Evolutionary conservation across 2,888 invertebrate species (phyloP), one percentile per base, ranked within the genome.

Genomic region (Lasioglossum marginatum): DNA sequence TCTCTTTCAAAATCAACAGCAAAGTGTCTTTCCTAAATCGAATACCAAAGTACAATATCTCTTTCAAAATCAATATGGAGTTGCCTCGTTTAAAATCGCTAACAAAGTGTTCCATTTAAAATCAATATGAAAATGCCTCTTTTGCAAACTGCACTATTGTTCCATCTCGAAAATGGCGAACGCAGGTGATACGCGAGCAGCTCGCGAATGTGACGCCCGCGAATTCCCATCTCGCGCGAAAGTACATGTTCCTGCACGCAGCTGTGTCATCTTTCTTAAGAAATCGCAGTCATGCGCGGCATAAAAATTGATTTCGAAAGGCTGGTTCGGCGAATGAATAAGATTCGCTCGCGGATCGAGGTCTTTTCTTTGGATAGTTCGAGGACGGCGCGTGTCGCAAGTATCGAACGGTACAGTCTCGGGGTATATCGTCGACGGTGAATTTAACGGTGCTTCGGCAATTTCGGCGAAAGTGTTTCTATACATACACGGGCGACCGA

Each of bases 361-460:
- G 66, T 66, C 66, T 66, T 19, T 66, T 66, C 66, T 66, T 66
- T 8, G 4, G 63, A 66, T 16, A 31, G 34, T 31, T 31, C 63
- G 63, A 16, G 63, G 63, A 63, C 63, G 60, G 10, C 66, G 66
- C 34, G 34, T 31, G 34, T 31, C 37, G 27, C 48, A n/a, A 43
- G 52, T 16, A 48, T 74, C 75, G 75, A 79, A 82, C 75, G 82
- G 75, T 79, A 63, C 79, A 48, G 74, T 71, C 45, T 60, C 60
- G 60, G 27, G 48, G 14, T 27, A 14, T 60, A 60, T 60, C 60
- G 31, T 40, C 40, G 40, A 14, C 48, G 27, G 16, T 19, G 70
- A 75, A 48, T 75, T 79, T 75, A 82, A 82, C 82, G 79, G 71
- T 79, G 48, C 75, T 82, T 78, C 31, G 14, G 16, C 63, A n/a